Evolutionary conservation across 2,888 invertebrate species (phyloP).

Genomic region (Coleophora deauratella): DNA sequence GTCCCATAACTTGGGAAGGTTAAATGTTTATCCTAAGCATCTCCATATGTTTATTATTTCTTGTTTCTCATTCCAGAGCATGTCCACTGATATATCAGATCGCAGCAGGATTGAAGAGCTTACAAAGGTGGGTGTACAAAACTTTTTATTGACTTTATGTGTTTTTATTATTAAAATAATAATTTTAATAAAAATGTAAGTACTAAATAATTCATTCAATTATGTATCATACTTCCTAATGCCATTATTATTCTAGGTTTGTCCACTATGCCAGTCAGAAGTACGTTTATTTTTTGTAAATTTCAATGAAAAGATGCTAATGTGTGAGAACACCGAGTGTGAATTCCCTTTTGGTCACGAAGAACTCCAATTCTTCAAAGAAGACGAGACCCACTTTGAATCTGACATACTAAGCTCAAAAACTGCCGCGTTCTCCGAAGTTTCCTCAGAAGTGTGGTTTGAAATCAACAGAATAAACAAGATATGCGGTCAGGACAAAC

Average conservation of each 20-base stretch:
- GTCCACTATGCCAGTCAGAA: constrained; percentile 40
- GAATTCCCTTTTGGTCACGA: constrained; percentile 48
- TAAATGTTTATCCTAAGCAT: too few relatives aligned
- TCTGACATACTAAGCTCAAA: constrained; percentile 12
- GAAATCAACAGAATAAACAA: constrained; percentile 31
- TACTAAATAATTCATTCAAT: too few relatives aligned
- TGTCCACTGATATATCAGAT: too few relatives aligned
- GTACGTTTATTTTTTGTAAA: constrained; percentile 39
- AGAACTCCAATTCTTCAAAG: constrained; percentile 31
- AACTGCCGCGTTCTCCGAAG: not conserved
- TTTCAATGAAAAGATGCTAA: constrained; percentile 38
- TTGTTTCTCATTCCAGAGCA: too few relatives aligned
- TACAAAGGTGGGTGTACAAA: not conserved
- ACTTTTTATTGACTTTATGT: not conserved
- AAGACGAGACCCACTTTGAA: constrained; percentile 15
- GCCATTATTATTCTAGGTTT: constrained; percentile 31
- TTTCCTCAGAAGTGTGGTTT: constrained; percentile 30
- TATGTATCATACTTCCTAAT: too few relatives aligned
- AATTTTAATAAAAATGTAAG: too few relatives aligned
- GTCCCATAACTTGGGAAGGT: too few relatives aligned
- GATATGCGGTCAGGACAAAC: constrained; percentile 27
- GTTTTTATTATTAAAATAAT: too few relatives aligned
- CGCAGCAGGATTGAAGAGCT: too few relatives aligned
- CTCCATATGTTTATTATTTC: too few relatives aligned
- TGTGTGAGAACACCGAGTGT: constrained; percentile 49